These are phyloP conservation scores for Coleophora flavipennella DNA, from an alignment of 2,888 invertebrate genomes.

Conservation along the genomic window DNA sequence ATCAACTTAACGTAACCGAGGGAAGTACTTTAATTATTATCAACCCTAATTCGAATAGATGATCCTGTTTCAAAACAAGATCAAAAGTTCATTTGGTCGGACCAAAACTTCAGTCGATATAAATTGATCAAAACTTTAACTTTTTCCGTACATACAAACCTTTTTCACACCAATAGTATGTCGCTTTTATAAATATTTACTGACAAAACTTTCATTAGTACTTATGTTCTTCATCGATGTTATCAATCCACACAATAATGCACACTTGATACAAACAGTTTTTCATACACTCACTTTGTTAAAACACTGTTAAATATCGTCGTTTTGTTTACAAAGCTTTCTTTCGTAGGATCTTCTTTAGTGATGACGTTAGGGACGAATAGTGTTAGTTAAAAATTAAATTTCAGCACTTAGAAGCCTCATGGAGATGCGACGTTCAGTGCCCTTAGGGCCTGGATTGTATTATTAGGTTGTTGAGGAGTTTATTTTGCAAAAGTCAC, in stretches of 20 bases:
- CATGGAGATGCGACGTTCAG: conserved; percentile 16
- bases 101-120: conserved; percentile 71
- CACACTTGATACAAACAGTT: conserved; percentile 33
- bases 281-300: conserved; percentile 29
- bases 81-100: conserved; percentile 70
- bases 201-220: no score
- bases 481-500: conserved; percentile 45
- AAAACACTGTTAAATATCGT: conserved; percentile 33
- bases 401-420: conserved; percentile 22
- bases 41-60: conserved; percentile 58
- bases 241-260: conserved; percentile 18
- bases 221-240: no score
- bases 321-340: conserved; percentile 31
- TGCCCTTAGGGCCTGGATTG: conserved; percentile 13
- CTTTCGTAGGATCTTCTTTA: conserved; percentile 6
- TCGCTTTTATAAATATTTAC: no score
- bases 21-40: conserved; percentile 49
- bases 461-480: conserved; percentile 15
- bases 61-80: conserved; percentile 65
- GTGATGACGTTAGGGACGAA: no score
- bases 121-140: conserved; percentile 60
- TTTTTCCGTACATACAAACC: conserved; percentile 24
- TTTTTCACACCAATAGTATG: neutral
- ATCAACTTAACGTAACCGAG: conserved; percentile 49
- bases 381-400: no score